Percentiles rank a stretch among this genome's conserved stretches.
phyloP scores from a whole-genome alignment of 2,113 vertebrate genomes.

The Psophia crepitans region DNA sequence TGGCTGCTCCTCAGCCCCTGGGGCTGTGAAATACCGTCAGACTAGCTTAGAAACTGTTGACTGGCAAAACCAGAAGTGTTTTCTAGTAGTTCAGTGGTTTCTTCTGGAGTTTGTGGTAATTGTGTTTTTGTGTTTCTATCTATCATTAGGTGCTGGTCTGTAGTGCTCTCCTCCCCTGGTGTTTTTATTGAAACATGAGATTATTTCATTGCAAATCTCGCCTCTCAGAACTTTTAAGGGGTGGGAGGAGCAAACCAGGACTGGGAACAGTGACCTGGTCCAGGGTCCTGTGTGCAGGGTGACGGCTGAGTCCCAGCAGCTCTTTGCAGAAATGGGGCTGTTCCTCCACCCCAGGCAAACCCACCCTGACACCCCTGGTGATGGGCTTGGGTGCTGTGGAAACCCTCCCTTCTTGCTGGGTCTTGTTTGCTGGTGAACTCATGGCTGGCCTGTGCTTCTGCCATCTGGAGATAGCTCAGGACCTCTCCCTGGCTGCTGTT shows the following conservation, averaged over 20 bases:
- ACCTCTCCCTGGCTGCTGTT: neutral
- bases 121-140: rapidly evolving
- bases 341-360: neutral
- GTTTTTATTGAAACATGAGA: neutral
- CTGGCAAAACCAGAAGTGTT: neutral
- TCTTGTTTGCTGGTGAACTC: neutral
- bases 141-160: rapidly evolving
- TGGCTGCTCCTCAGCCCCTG: neutral
- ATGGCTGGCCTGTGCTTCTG: neutral
- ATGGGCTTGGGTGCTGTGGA: neutral
- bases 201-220: neutral
- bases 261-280: neutral
- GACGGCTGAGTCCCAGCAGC: neutral
- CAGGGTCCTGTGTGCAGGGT: neutral
- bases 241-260: neutral
- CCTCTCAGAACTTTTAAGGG: neutral
- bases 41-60: neutral
- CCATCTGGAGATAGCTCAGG: neutral
- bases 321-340: neutral
- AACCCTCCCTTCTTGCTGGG: neutral
- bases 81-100: neutral
- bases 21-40: neutral
- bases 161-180: neutral
- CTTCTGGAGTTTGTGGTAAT: neutral
- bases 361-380: neutral